Evolutionary conservation across 2,113 vertebrate species (phyloP).

Genomic region (Dunckerocampus dactyliophorus): DNA sequence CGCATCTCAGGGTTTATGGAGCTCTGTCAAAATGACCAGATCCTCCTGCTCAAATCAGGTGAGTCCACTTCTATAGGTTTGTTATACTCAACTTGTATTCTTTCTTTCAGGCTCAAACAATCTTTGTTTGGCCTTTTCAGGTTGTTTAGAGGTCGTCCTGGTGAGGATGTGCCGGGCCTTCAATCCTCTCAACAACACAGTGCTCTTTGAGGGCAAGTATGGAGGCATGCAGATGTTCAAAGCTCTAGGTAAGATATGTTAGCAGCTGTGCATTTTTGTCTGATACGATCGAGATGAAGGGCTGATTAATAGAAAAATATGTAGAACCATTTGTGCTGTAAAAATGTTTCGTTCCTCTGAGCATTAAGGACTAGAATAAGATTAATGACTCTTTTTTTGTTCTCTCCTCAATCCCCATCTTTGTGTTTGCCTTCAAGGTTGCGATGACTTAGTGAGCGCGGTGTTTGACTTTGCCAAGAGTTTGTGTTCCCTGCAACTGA

Average conservation of each 20-base stretch:
- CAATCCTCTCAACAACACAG: slow-evolving; percentile 99
- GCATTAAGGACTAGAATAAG: slow-evolving; percentile 21
- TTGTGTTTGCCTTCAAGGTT: slow-evolving; percentile 74
- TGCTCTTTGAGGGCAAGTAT: slow-evolving; percentile 99
- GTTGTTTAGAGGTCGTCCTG: slow-evolving; percentile 97
- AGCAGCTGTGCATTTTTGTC: neutral
- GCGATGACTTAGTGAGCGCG: slow-evolving; percentile 93
- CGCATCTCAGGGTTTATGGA: slow-evolving; percentile 99
- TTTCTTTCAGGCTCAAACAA: neutral
- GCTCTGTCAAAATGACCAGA: slow-evolving; percentile 98
- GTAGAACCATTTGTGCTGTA: slow-evolving; percentile 4
- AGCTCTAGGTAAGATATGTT: slow-evolving; percentile 82
- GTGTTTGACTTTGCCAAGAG: slow-evolving; percentile 99
- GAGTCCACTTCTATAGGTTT: slow-evolving; percentile 36
- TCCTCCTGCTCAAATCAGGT: slow-evolving; percentile 99
- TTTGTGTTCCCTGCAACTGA: slow-evolving; percentile 94
- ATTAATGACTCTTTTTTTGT: slow-evolving; percentile 15
- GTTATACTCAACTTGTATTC: neutral
- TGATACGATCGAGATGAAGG: neutral
- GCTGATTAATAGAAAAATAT: neutral
- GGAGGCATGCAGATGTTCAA: slow-evolving; percentile 99
- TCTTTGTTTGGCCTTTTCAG: slow-evolving; percentile 59
- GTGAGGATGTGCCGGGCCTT: slow-evolving; percentile 99
- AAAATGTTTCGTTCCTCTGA: slow-evolving; percentile 11
- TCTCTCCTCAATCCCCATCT: slow-evolving; percentile 22